Evolutionary conservation across 2,797 vertebrate species (phyloP), one percentile per base, ranked within the genome.

Genomic region (Setipinna tenuifilis): DNA sequence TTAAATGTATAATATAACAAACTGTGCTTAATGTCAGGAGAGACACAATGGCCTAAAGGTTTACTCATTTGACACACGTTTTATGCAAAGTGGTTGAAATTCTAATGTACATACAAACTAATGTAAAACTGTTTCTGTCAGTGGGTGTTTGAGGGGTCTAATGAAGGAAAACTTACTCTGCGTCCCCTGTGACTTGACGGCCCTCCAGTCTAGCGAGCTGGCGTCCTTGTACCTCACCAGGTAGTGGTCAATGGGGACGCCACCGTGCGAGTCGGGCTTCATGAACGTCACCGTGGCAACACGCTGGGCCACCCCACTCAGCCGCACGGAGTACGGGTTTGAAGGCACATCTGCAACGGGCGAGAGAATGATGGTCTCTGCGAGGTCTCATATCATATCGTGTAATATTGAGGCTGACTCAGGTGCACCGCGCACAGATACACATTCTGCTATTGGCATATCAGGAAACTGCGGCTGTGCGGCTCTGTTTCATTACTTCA

Each of bases 241-340:
- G 91, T 99, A 99, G 93, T 98, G 97, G 90, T 97, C 96, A 89
- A 99, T 99, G 81, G 98, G 98, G 0, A 99, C 98, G 0, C 98
- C 98, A 0, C 98, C 98, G 1, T 99, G 98, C 0, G 98, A 99
- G 88, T 99, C 98, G 0, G 98, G 98, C 88, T 98, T 99, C 90
- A 95, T 97, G 95, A 99, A 99, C 0, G 95, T 96, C 84, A 99
- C 95, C 9, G 97, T 99, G 4, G 98, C 98, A 87, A 95, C 90
- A n/a, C 98, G 98, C 94, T 99, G 98, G 19, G 97, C 98, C 85
- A 99, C 91, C 3, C 98, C 98, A 62, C 97, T 95, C 86, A 99
- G 94, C 54, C 96, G 96, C 41, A 99, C 96, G 0, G 97, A 97
- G 17, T 97, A 97, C 0, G 98, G 98, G 91, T 95, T 99, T 0